A percentile compares a stretch with the other conserved stretches of the same genome.
Conservation (phyloP, 1,140 invertebrate genomes). For the Drosophila subobscura region DNA sequence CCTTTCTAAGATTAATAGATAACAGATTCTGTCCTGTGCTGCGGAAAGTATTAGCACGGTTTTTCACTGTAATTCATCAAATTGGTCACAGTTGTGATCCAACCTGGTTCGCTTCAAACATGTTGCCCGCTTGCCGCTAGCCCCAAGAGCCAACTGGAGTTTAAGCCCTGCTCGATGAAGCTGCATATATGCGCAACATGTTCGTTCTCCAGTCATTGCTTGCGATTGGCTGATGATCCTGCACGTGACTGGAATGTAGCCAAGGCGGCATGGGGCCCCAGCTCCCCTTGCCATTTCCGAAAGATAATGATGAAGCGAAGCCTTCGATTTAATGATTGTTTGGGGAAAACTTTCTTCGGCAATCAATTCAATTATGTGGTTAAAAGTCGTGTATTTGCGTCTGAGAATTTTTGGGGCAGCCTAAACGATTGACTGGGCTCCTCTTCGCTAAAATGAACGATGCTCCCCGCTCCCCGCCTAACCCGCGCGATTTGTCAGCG, state of each 20-base stretch:
- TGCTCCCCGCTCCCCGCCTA: slow-evolving; percentile 3
- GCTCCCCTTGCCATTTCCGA: slow-evolving; percentile 1
- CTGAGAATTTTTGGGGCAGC: slow-evolving; percentile 15
- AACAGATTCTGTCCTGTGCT: no score
- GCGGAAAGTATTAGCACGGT: no score
- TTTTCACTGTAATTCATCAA: no score
- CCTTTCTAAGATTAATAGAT: no score
- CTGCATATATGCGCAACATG: slow-evolving; percentile 21
- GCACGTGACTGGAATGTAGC: slow-evolving; percentile 24
- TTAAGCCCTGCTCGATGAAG: slow-evolving; percentile 46
- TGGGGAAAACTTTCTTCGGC: slow-evolving; percentile 50
- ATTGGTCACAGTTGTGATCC: not conserved
- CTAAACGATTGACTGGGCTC: slow-evolving; percentile 5
- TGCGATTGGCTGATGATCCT: slow-evolving; percentile 33
- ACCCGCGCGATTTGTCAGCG: slow-evolving; percentile 39
- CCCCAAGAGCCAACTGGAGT: not conserved
- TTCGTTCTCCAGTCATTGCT: slow-evolving; percentile 15
- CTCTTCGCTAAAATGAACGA: slow-evolving; percentile 12
- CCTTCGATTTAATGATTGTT: slow-evolving; percentile 37
- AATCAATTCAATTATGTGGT: slow-evolving; percentile 58
- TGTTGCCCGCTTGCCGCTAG: not conserved
- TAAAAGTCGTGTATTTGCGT: slow-evolving; percentile 46
- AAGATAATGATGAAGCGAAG: slow-evolving; percentile 35
- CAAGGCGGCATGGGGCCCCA: no score
- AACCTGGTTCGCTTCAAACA: not conserved